A percentile compares a stretch with the other conserved stretches of the same genome.
Evolutionary conservation across 2,888 invertebrate species (phyloP).

Genomic region (Tiphia femorata): DNA sequence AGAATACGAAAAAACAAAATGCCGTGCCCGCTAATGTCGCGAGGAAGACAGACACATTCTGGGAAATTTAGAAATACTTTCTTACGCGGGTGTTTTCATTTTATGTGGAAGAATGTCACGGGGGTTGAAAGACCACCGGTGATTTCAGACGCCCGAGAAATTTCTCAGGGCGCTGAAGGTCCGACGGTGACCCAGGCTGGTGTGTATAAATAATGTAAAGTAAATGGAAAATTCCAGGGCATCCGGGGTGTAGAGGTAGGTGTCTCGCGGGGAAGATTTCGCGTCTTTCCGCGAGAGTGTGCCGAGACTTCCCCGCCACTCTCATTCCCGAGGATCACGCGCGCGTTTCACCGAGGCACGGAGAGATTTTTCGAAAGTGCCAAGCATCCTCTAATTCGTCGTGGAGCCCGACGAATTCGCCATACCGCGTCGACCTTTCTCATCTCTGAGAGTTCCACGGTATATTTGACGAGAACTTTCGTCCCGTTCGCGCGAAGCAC

Average conservation of each 20-base stretch:
- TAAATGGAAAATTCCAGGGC: constrained; percentile 22
- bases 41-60: too few relatives aligned
- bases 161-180: constrained; percentile 16
- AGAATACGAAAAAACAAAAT: not conserved
- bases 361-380: constrained; percentile 16
- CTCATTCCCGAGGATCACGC: not conserved
- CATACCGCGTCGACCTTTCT: too few relatives aligned
- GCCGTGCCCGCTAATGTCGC: not conserved
- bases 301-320: constrained; percentile 10
- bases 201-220: constrained; percentile 26
- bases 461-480: too few relatives aligned
- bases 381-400: constrained; percentile 17
- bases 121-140: not conserved
- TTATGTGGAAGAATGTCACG: too few relatives aligned
- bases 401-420: too few relatives aligned
- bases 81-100: too few relatives aligned
- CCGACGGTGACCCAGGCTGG: constrained; percentile 14
- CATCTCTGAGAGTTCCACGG: too few relatives aligned
- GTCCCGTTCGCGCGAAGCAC: too few relatives aligned
- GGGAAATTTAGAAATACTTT: too few relatives aligned
- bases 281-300: constrained; percentile 11
- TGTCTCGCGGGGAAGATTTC: constrained; percentile 20
- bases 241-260: constrained; percentile 8
- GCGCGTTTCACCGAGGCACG: not conserved
- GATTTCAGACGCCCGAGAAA: constrained; percentile 21